Evolutionary conservation across 2,113 vertebrate genomes (phyloP), one percentile per base, ranked within the genome.

Genomic region (Orcinus orca): DNA sequence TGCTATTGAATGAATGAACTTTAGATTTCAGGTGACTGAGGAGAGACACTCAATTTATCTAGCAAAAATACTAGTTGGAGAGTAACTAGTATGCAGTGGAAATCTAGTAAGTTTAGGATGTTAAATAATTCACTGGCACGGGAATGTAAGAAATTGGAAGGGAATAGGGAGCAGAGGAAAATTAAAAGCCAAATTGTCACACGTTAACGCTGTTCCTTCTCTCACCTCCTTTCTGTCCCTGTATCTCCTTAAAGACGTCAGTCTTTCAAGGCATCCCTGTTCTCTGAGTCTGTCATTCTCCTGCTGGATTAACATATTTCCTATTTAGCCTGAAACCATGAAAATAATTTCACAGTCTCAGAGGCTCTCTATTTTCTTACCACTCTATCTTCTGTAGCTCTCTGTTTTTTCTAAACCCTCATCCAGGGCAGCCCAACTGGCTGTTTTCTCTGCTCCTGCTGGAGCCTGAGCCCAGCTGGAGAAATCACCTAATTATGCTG

Each of bases 381-480:
- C 71, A 73, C 44, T 41, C 70, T 77, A n/a, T 84, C 68, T 38
- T 92, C 68, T 73, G n/a, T 23, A 77, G 41, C 26, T 47, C 68
- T 41, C 79, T 79, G 13, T 71, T 97, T 93, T 91, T 94, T 91
- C 71, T 67, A 88, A 95, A 55, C 29, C 50, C 20, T n/a, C 71
- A 60, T 50, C 36, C 17, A 15, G 33, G 53, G 60, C 33, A 73
- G 73, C 55, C 36, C 62, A 20, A 58, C 5, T 18, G 82, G 77
- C 81, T 77, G 21, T 73, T 53, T 96, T 53, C 47, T 81, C 10
- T 38, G 36, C 41, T 50, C n/a, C 85, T 88, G 70, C 76, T 82
- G 76, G 76, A 95, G 81, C 41, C 88, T 82, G 71, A 53, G 60
- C 91, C 44, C 95, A 83, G 95, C 93, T 95, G 88, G 97, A 82